Conservation (phyloP, 2,797 vertebrate genomes). For the Taenioides sp. region DNA sequence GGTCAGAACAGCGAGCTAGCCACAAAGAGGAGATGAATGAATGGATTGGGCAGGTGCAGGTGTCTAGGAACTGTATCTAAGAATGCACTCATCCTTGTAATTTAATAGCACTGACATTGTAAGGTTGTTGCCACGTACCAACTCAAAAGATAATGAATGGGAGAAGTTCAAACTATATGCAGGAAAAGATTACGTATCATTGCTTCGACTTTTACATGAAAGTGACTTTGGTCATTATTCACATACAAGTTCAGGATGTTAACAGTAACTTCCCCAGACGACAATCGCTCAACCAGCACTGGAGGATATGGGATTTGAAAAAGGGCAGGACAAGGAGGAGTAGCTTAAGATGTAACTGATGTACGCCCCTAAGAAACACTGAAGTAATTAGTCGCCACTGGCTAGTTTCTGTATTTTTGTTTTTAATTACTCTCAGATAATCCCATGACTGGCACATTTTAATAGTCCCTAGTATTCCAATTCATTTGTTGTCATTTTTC, state of each 20-base stretch:
- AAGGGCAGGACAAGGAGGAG: neutral
- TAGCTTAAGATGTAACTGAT: conserved; percentile 17
- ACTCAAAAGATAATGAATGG: conserved; percentile 11
- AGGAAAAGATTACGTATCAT: neutral
- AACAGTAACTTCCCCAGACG: conserved; percentile 10
- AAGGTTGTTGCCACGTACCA: conserved; percentile 6
- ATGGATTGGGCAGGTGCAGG: conserved; percentile 53
- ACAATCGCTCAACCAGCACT: neutral
- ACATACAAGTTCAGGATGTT: conserved; percentile 2
- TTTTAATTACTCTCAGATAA: conserved; percentile 60
- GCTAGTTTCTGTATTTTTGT: conserved; percentile 35
- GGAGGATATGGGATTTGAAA: conserved; percentile 6
- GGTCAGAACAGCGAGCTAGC: conserved; percentile 37
- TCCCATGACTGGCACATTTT: conserved; percentile 47
- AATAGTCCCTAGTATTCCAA: conserved; percentile 39
- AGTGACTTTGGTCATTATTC: neutral
- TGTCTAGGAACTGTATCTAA: conserved; percentile 34
- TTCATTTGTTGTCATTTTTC: neutral
- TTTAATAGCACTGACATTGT: conserved; percentile 13
- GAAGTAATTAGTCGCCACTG: conserved; percentile 45
- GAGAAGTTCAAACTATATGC: conserved; percentile 8
- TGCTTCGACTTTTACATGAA: conserved; percentile 7
- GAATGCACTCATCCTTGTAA: conserved; percentile 14
- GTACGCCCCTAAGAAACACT: conserved; percentile 28
- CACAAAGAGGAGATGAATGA: conserved; percentile 36